Conservation (phyloP, 1,140 invertebrate species). For the Papilio aristodemus region DNA sequence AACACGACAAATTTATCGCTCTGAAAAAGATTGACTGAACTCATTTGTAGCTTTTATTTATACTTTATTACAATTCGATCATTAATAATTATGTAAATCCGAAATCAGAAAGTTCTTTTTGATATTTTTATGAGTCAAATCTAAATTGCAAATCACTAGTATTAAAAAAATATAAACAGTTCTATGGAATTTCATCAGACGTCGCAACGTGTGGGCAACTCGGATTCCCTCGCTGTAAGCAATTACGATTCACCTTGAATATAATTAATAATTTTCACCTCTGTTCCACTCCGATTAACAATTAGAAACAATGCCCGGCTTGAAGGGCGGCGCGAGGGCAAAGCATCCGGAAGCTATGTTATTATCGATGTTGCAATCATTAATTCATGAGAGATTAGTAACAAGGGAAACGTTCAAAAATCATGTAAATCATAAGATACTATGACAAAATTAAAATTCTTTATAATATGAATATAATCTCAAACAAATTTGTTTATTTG, state of each 20-base stretch:
- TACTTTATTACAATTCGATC: neutral
- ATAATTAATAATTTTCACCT: conserved; percentile 1
- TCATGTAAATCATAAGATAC: too few relatives aligned
- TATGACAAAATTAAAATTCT: too few relatives aligned
- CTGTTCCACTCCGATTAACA: neutral
- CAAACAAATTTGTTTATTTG: too few relatives aligned
- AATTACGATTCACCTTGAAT: neutral
- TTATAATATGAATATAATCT: neutral
- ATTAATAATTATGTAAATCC: too few relatives aligned
- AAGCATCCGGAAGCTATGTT: neutral
- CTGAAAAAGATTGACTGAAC: neutral
- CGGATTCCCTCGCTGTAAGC: neutral
- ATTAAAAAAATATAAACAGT: too few relatives aligned
- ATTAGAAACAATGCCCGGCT: too few relatives aligned
- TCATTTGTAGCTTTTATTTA: neutral
- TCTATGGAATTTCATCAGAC: too few relatives aligned
- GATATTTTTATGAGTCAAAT: too few relatives aligned
- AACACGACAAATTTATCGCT: conserved; percentile 1
- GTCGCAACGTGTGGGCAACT: neutral
- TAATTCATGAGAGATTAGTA: neutral
- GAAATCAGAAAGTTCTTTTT: too few relatives aligned
- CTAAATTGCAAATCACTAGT: too few relatives aligned
- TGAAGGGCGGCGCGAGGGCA: neutral
- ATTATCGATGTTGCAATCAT: conserved; percentile 4
- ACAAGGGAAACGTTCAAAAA: neutral